Conservation (phyloP, 2,888 invertebrate genomes). For the Leptinotarsa haldemani region DNA sequence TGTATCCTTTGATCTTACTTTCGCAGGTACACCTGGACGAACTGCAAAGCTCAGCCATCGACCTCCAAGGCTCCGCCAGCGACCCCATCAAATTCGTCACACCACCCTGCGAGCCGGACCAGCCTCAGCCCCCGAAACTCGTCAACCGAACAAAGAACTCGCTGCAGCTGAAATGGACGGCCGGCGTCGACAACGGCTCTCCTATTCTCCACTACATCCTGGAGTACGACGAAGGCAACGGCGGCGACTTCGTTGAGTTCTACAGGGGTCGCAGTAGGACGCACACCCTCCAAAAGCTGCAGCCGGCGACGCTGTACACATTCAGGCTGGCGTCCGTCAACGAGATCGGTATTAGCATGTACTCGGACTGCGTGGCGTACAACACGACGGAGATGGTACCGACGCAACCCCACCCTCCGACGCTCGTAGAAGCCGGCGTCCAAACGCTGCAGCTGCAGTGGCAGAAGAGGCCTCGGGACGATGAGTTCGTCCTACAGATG, state of each 20-base stretch:
- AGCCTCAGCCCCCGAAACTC: conserved; percentile 78
- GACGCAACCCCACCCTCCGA: conserved; percentile 81
- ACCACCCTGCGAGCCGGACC: conserved; percentile 83
- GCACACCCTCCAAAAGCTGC: conserved; percentile 79
- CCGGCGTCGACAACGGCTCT: conserved; percentile 83
- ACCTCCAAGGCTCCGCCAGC: conserved; percentile 80
- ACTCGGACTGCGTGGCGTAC: conserved; percentile 76
- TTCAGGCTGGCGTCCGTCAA: conserved; percentile 88
- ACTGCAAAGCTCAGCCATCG: conserved; percentile 79
- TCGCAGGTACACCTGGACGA: conserved; percentile 76
- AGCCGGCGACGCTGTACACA: conserved; percentile 82
- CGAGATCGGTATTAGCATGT: conserved; percentile 80
- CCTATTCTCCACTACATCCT: conserved; percentile 81
- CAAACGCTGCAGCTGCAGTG: conserved; percentile 78
- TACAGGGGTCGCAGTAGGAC: conserved; percentile 73
- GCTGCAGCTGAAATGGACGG: conserved; percentile 77
- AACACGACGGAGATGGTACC: conserved; percentile 87
- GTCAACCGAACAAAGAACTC: conserved; percentile 78
- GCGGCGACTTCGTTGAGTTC: conserved; percentile 77
- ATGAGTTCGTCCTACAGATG: conserved; percentile 87
- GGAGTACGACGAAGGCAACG: conserved; percentile 80
- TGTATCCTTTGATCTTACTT: neutral
- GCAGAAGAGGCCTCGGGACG: conserved; percentile 80
- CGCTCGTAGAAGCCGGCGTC: conserved; percentile 73
- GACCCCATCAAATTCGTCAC: conserved; percentile 85